Conservation (phyloP, 2,888 invertebrate species). For the Drosophila nr. perissopoda region DNA sequence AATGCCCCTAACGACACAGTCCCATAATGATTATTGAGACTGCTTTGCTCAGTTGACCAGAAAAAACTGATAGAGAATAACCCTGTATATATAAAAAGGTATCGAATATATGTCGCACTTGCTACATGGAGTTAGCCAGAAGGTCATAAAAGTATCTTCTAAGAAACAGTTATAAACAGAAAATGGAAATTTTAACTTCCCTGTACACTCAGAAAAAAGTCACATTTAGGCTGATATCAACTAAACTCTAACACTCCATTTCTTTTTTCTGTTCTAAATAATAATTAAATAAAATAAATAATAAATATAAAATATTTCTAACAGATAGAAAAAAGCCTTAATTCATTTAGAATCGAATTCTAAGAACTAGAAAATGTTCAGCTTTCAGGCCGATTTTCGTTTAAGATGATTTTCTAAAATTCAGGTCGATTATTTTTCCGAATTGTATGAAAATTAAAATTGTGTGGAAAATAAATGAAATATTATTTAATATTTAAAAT, state of each 20-base stretch:
- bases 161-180: background rate
- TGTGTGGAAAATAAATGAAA: too few species aligned
- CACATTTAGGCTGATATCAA: too few species aligned
- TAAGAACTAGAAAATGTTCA: too few species aligned
- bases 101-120: background rate
- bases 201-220: too few species aligned
- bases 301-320: too few species aligned
- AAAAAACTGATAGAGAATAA: background rate
- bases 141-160: background rate
- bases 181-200: background rate
- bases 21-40: conserved; percentile 32
- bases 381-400: too few species aligned
- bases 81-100: background rate
- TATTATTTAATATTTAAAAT: background rate
- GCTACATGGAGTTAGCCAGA: background rate
- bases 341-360: too few species aligned
- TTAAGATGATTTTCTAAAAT: too few species aligned
- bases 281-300: too few species aligned
- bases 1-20: conserved; percentile 16
- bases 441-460: too few species aligned
- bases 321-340: background rate
- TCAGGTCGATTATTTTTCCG: background rate
- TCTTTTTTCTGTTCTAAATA: too few species aligned
- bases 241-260: too few species aligned
- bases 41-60: background rate